Conservation (phyloP, 2,888 invertebrate genomes). For the Lithophane ornitopus region DNA sequence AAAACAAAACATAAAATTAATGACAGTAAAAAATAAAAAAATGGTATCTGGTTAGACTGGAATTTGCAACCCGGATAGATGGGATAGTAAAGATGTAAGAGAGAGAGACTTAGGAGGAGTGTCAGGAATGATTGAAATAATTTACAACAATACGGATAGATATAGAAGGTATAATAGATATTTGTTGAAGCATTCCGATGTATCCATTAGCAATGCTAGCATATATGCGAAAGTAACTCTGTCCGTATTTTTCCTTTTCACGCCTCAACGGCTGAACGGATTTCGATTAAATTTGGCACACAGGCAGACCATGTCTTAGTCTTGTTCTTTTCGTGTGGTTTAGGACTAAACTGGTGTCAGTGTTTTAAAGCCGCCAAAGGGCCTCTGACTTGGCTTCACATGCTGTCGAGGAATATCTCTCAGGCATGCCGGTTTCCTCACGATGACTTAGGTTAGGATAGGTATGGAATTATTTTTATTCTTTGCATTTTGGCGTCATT, state of each 20-base stretch:
- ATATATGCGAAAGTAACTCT: neutral
- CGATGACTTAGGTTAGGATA: neutral
- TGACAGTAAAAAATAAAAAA: neutral
- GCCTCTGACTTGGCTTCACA: too few relatives aligned
- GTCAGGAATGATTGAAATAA: neutral
- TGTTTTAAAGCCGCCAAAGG: too few relatives aligned
- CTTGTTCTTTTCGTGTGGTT: too few relatives aligned
- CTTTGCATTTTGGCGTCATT: neutral
- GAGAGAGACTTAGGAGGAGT: neutral
- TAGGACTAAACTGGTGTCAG: too few relatives aligned
- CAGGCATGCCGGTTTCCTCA: too few relatives aligned
- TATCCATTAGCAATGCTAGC: too few relatives aligned
- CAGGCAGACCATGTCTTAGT: neutral
- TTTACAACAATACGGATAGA: neutral
- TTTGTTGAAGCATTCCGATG: neutral
- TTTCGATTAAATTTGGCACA: neutral
- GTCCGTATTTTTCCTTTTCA: neutral
- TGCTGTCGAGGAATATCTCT: too few relatives aligned
- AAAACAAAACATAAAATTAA: slow-evolving; percentile 48
- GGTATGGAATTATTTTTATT: neutral
- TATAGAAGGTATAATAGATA: neutral
- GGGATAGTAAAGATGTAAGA: neutral
- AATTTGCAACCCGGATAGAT: neutral
- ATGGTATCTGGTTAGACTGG: slow-evolving; percentile 1
- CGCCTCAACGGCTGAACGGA: neutral